phyloP scores from a whole-genome alignment of 2,888 invertebrate genomes.

The Rhamphomyia laevipes region DNA sequence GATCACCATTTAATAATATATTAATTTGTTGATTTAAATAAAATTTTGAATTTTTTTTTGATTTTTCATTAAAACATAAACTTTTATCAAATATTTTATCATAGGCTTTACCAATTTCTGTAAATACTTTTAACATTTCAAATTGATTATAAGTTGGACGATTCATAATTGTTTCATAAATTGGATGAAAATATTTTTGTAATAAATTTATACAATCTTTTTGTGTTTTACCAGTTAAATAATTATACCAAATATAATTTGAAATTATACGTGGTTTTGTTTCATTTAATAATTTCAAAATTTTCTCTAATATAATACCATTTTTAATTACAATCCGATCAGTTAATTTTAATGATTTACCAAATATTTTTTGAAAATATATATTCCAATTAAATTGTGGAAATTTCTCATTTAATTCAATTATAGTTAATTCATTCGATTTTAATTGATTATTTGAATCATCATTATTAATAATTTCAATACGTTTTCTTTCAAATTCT shows the following conservation, averaged over 20 bases:
- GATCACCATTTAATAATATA: slow-evolving; percentile 27
- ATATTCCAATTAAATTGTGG: slow-evolving; percentile 28
- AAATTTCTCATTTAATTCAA: slow-evolving; percentile 21
- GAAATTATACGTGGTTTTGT: slow-evolving; percentile 24
- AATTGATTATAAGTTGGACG: slow-evolving; percentile 24
- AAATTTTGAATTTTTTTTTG: slow-evolving; percentile 25
- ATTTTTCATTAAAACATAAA: slow-evolving; percentile 33
- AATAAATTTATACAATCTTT: slow-evolving; percentile 24
- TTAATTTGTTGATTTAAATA: slow-evolving; percentile 29
- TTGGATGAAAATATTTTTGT: slow-evolving; percentile 23
- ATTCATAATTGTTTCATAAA: slow-evolving; percentile 27
- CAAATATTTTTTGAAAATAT: slow-evolving; percentile 27
- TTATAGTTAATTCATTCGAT: slow-evolving; percentile 22
- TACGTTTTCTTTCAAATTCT: slow-evolving; percentile 27
- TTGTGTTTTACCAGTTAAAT: slow-evolving; percentile 26
- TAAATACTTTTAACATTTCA: slow-evolving; percentile 27
- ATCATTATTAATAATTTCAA: slow-evolving; percentile 20
- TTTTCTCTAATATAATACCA: slow-evolving; percentile 23
- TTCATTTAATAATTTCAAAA: slow-evolving; percentile 25
- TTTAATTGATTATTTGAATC: slow-evolving; percentile 9
- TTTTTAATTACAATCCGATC: slow-evolving; percentile 25
- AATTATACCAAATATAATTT: slow-evolving; percentile 33
- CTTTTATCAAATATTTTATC: slow-evolving; percentile 23
- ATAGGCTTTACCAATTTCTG: slow-evolving; percentile 25
- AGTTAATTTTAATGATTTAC: slow-evolving; percentile 23